Evolutionary conservation across 2,888 invertebrate genomes (phyloP).

Genomic region (Thecocarcelia acutangulata): DNA sequence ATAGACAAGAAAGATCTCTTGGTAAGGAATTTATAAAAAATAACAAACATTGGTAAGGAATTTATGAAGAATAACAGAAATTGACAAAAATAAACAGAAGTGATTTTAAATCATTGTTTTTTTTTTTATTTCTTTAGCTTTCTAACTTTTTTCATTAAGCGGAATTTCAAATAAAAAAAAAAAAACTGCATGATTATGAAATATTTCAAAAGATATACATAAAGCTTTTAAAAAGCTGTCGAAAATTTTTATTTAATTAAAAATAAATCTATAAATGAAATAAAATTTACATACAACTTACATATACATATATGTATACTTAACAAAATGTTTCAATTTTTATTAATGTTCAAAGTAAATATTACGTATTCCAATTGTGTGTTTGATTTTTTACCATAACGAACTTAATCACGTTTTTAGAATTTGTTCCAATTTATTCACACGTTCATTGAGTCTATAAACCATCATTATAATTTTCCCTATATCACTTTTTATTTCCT

Average conservation of each 20-base stretch:
- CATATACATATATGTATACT: background rate
- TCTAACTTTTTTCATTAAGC: no score
- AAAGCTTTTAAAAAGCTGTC: constrained; percentile 32
- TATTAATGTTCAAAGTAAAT: constrained; percentile 48
- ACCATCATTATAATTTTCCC: constrained; percentile 60
- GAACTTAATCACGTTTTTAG: background rate
- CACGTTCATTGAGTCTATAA: constrained; percentile 55
- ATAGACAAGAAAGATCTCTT: no score
- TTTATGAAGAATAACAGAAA: no score
- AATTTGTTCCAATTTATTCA: constrained; percentile 60
- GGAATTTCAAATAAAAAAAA: no score
- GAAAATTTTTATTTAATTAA: constrained; percentile 55
- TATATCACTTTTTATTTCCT: constrained; percentile 56
- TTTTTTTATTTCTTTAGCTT: no score
- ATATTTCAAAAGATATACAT: no score
- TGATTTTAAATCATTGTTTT: no score
- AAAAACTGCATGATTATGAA: no score
- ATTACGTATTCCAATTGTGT: constrained; percentile 39
- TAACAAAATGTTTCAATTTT: constrained; percentile 46
- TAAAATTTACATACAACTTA: background rate
- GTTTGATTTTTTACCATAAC: background rate
- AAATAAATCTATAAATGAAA: background rate
- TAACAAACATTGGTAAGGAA: no score
- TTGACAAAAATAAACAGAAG: no score
- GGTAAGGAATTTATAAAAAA: no score